Evolutionary conservation across 2,888 invertebrate genomes (phyloP).

Genomic region (Synanthedon tipuliformis): DNA sequence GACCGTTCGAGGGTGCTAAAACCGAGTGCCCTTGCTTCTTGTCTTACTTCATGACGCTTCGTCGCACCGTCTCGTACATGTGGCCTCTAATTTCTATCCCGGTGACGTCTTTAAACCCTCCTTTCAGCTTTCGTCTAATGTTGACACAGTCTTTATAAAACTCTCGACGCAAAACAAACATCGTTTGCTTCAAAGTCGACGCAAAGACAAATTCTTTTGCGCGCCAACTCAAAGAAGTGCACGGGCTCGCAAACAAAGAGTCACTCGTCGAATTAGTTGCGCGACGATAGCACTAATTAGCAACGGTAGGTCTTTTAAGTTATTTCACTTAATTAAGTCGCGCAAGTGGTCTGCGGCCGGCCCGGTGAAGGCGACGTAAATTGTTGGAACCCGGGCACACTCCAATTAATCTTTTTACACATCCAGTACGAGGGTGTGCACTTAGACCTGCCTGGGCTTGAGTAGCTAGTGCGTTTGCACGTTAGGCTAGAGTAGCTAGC

Average conservation of each 20-base stretch:
- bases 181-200: conserved; percentile 53
- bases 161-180: conserved; percentile 52
- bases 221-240: conserved; percentile 59
- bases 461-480: background rate
- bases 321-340: conserved; percentile 70
- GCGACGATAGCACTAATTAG: conserved; percentile 65
- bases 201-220: conserved; percentile 68
- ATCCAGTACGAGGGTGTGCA: conserved; percentile 57
- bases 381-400: conserved; percentile 63
- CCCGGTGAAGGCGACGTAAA: conserved; percentile 60
- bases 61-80: conserved; percentile 8
- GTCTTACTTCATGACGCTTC: conserved; percentile 40
- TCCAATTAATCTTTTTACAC: conserved; percentile 71
- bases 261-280: conserved; percentile 62
- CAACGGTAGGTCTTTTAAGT: conserved; percentile 66
- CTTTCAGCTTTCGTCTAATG: background rate
- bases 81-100: conserved; percentile 3
- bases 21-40: conserved; percentile 35
- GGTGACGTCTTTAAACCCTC: background rate
- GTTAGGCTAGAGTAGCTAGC: background rate
- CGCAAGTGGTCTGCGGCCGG: conserved; percentile 66
- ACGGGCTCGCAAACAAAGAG: conserved; percentile 57
- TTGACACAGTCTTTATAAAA: conserved; percentile 11
- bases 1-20: conserved; percentile 46
- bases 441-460: conserved; percentile 28